phyloP scores from a whole-genome alignment of 2,113 vertebrate species.

The Ophthalmotilapia sp. region DNA sequence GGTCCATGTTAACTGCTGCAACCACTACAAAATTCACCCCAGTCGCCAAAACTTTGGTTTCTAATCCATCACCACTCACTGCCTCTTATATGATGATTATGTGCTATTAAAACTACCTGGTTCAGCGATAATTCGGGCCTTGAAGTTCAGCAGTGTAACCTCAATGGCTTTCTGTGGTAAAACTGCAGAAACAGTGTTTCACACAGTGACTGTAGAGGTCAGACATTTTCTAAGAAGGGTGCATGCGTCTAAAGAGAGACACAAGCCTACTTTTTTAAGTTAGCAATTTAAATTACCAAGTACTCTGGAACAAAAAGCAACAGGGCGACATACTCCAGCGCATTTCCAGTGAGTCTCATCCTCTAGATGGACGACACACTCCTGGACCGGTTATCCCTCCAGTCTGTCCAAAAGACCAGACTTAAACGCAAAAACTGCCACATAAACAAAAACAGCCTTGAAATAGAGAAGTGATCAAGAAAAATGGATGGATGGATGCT shows the following conservation, averaged over 20 bases:
- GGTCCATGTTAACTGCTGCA: not conserved
- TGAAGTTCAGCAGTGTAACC: not conserved
- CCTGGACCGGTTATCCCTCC: not conserved
- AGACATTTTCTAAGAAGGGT: not conserved
- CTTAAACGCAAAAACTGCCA: not conserved
- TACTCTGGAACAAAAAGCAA: not conserved
- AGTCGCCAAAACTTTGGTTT: not conserved
- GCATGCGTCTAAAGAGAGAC: not conserved
- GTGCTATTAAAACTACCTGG: not conserved
- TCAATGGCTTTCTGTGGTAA: not conserved
- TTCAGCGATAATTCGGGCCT: not conserved
- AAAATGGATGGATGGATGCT: not conserved
- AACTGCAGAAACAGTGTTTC: not conserved
- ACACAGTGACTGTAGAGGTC: not conserved
- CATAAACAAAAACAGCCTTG: not conserved
- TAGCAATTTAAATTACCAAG: not conserved
- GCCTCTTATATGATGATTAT: conserved; percentile 1
- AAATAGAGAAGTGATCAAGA: not conserved
- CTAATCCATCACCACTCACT: not conserved
- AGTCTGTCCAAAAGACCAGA: not conserved
- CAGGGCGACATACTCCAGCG: not conserved
- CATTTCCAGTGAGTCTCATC: not conserved
- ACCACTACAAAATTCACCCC: not conserved
- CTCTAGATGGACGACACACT: not conserved
- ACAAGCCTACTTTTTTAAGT: not conserved